phyloP scores from a whole-genome alignment of 2,113 vertebrate species.

The Gambusia holbrooki region DNA sequence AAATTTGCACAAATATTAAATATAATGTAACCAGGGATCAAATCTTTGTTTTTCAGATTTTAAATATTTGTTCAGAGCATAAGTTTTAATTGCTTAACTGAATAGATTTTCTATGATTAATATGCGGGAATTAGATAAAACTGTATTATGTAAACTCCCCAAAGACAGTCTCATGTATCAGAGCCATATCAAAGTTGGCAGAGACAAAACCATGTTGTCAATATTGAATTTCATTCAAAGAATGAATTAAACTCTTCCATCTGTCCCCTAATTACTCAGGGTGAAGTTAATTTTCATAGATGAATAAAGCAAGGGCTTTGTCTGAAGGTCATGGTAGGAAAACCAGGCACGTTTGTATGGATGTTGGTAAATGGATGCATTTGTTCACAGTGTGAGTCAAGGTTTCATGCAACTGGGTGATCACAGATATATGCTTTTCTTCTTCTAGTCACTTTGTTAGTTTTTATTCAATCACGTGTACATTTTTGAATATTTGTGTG shows the following conservation, averaged over 20 bases:
- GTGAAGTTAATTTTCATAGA: constrained; percentile 35
- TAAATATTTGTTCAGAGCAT: too few relatives aligned
- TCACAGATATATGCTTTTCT: constrained; percentile 2
- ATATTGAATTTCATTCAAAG: constrained; percentile 42
- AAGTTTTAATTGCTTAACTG: neutral
- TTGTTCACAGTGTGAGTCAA: constrained; percentile 32
- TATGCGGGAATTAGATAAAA: neutral
- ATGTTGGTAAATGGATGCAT: constrained; percentile 38
- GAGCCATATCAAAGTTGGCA: constrained; percentile 31
- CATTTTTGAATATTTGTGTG: constrained; percentile 1
- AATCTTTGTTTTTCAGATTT: too few relatives aligned
- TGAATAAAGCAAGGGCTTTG: constrained; percentile 38
- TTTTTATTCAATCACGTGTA: neutral
- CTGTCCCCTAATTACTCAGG: constrained; percentile 37
- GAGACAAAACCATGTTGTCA: constrained; percentile 25
- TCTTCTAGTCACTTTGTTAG: neutral
- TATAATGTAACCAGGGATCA: too few relatives aligned
- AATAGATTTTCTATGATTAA: neutral
- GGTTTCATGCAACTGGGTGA: constrained; percentile 18
- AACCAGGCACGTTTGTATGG: constrained; percentile 21
- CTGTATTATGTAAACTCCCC: neutral
- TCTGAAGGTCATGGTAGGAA: constrained; percentile 41
- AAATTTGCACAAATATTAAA: too few relatives aligned
- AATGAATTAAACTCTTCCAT: constrained; percentile 40
- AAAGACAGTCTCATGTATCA: constrained; percentile 44